Conservation (phyloP, 1,140 invertebrate species). For the Drosophila bipectinata region DNA sequence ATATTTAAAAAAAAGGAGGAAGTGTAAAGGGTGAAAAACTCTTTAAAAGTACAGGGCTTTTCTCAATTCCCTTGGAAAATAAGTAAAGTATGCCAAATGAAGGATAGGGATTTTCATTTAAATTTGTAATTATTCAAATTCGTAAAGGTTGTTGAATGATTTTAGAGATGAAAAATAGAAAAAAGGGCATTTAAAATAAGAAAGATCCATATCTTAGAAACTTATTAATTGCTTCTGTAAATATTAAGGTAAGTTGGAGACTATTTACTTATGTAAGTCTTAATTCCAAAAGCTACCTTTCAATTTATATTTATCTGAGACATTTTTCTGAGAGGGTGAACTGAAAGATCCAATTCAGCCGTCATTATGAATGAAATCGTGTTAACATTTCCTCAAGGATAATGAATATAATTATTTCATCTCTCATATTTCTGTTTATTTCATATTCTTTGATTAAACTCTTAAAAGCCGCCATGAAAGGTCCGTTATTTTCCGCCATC, state of each 20-base stretch:
- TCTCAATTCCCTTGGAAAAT: background rate
- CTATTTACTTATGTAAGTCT: too few species aligned
- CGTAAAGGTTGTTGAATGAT: too few species aligned
- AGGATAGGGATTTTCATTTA: too few species aligned
- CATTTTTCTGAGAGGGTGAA: background rate
- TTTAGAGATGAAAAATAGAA: background rate
- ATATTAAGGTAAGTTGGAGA: too few species aligned
- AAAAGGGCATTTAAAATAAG: background rate
- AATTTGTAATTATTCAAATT: too few species aligned
- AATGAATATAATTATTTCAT: conserved; percentile 29
- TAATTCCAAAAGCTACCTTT: too few species aligned
- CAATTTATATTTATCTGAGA: too few species aligned
- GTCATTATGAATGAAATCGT: background rate
- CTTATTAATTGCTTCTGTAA: too few species aligned
- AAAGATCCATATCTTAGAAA: too few species aligned
- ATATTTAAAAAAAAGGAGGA: background rate
- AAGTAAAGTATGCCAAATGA: background rate
- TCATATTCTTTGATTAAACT: conserved; percentile 38
- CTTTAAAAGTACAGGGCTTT: background rate
- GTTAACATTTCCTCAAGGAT: conserved; percentile 1
- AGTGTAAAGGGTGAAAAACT: background rate
- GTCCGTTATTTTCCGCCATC: conserved; percentile 37
- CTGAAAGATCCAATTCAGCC: background rate
- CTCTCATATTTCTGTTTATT: conserved; percentile 25
- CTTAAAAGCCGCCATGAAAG: conserved; percentile 41